Conservation (phyloP, 2,888 invertebrate genomes). For the Thera britannica region DNA sequence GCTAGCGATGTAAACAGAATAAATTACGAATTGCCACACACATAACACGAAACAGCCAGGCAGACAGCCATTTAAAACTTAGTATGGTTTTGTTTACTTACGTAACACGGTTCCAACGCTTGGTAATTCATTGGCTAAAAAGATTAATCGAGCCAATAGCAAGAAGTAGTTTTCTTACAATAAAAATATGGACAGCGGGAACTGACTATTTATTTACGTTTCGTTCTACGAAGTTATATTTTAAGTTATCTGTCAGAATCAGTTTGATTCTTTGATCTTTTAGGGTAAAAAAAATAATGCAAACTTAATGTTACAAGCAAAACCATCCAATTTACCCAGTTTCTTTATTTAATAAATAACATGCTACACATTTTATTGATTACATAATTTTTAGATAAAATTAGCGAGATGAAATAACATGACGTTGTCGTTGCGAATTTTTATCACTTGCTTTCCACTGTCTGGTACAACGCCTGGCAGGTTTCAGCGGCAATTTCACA, state of each 20-base stretch:
- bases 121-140: slow-evolving; percentile 21
- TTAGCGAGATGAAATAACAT: neutral
- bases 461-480: slow-evolving; percentile 91
- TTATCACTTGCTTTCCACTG: slow-evolving; percentile 64
- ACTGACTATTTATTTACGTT: slow-evolving; percentile 26
- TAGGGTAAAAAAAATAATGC: no score
- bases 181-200: slow-evolving; percentile 10
- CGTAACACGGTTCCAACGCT: slow-evolving; percentile 38
- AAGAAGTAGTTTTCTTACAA: neutral
- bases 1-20: slow-evolving; percentile 21
- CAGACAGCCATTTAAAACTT: slow-evolving; percentile 43
- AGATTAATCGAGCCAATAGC: slow-evolving; percentile 1
- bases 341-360: neutral
- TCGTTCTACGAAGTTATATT: slow-evolving; percentile 10
- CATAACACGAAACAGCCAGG: slow-evolving; percentile 60
- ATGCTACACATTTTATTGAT: neutral
- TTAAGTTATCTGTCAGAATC: no score
- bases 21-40: slow-evolving; percentile 55
- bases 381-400: neutral
- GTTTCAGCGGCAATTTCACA: slow-evolving; percentile 94
- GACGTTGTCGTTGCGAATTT: neutral
- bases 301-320: slow-evolving; percentile 4
- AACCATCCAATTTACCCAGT: neutral
- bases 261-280: no score
- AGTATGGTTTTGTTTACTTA: slow-evolving; percentile 45